These are phyloP conservation scores for Eurois occulta DNA, from an alignment of 2,888 invertebrate species.

Conservation along the genomic window DNA sequence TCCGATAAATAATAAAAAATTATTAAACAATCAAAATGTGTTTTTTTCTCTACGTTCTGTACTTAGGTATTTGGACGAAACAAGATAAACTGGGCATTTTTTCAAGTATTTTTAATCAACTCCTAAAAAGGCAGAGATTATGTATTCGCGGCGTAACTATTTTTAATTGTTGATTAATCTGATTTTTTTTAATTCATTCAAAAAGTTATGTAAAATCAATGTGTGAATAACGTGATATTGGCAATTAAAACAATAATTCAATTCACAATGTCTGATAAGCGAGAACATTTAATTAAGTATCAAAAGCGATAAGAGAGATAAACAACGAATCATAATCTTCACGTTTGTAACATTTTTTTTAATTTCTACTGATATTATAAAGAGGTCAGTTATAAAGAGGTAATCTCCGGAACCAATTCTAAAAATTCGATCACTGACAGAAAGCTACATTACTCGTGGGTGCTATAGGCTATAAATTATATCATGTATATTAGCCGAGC, in stretches of 20 bases:
- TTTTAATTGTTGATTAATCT: background rate
- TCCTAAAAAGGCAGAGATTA: background rate
- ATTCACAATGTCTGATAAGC: conserved; percentile 11
- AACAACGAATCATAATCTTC: conserved; percentile 2
- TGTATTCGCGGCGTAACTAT: background rate
- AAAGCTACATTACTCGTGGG: too few relatives aligned
- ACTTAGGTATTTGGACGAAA: background rate
- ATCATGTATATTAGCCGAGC: too few relatives aligned
- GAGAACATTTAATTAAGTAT: conserved; percentile 27
- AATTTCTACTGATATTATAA: background rate
- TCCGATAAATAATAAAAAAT: background rate
- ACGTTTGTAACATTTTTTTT: background rate
- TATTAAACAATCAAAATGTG: too few relatives aligned
- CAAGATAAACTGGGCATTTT: background rate
- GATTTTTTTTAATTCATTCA: background rate
- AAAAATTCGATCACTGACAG: too few relatives aligned
- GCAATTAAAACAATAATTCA: background rate
- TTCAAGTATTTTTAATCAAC: background rate
- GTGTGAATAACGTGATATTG: background rate
- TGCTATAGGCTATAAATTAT: too few relatives aligned
- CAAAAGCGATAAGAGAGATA: conserved; percentile 2
- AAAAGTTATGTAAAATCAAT: background rate
- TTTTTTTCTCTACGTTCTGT: background rate
- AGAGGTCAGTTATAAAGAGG: too few relatives aligned
- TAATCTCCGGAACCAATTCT: too few relatives aligned